phyloP scores from a whole-genome alignment of 2,113 vertebrate genomes.

The Grammomys dolichurus region DNA sequence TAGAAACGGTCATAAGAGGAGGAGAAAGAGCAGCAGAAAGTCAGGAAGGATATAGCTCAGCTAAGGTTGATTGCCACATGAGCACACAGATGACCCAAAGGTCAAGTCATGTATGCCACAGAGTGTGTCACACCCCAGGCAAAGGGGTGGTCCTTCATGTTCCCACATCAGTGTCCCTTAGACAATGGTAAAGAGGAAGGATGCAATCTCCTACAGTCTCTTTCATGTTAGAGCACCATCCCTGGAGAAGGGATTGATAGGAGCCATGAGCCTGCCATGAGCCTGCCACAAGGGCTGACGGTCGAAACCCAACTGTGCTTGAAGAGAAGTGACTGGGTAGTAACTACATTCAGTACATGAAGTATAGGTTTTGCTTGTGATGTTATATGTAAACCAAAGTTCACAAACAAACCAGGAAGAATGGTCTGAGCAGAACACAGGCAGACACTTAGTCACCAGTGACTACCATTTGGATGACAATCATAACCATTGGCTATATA shows the following conservation, averaged over 20 bases:
- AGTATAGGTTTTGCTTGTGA: neutral
- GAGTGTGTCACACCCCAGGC: neutral
- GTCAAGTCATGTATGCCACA: neutral
- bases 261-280: neutral
- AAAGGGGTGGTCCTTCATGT: neutral
- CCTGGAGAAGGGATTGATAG: neutral
- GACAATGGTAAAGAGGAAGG: neutral
- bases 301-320: accelerated
- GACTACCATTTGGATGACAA: neutral
- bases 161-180: neutral
- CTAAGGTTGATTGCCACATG: neutral
- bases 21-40: neutral
- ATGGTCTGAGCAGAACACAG: neutral
- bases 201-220: neutral
- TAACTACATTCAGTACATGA: accelerated
- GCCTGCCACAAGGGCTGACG: neutral
- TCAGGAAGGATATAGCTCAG: accelerated
- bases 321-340: neutral
- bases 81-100: accelerated
- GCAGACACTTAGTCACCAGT: neutral
- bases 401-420: neutral
- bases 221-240: too few relatives aligned
- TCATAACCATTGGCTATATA: neutral
- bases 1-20: neutral
- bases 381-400: neutral